Base-by-base conservation (phyloP, 2,888 invertebrate species). In the Pandemis corylana region DNA sequence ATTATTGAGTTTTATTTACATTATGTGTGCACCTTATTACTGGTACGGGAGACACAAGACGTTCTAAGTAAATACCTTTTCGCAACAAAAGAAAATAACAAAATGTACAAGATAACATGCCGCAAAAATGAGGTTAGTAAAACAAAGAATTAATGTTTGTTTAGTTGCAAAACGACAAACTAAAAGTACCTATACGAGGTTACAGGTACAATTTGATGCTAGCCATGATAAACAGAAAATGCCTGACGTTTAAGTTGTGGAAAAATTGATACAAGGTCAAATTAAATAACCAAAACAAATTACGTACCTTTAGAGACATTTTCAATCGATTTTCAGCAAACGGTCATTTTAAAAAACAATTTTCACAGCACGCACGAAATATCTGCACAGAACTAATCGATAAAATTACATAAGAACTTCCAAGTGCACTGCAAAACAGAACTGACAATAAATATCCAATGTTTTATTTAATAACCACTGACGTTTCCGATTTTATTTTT, bases 221-320 rank as follows among this genome's bases (percentile, higher is more conserved):
- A 68, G 65, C 20, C 68, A n/a, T 15, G 49, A 36, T 69, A 1
- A 13, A n/a, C 41, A 62, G 7, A 65, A 28, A 65, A 49, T 36
- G 28, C 49, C 20, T 49, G 4, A 36, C 65, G n/a, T 6, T 46
- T 59, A 28, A 2, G 28, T 36, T 36, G 28, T 2, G 2, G 28
- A 36, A 36, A 64, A 66, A 74, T 42, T 49, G 49, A 68, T 66
- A 74, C 70, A 74, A 74, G 74, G 74, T 70, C 74, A 74, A 12
- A 28, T 61, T 62, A 70, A 70, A 70, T 70, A 36, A 70, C 64
- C 42, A 70, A 70, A 70, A 70, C 70, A 74, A 70, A 70, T 66
- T 51, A 74, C 70, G 5, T 79, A 92, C 92, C 91, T 92, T 92
- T 76, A 92, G 77, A 71, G 92, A 92, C 92, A 92, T 92, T 81